Percentiles rank a stretch among this genome's conserved stretches.
These are phyloP conservation scores for Halcyon badia DNA, from an alignment of 2,797 vertebrate species.

Conservation along the genomic window DNA sequence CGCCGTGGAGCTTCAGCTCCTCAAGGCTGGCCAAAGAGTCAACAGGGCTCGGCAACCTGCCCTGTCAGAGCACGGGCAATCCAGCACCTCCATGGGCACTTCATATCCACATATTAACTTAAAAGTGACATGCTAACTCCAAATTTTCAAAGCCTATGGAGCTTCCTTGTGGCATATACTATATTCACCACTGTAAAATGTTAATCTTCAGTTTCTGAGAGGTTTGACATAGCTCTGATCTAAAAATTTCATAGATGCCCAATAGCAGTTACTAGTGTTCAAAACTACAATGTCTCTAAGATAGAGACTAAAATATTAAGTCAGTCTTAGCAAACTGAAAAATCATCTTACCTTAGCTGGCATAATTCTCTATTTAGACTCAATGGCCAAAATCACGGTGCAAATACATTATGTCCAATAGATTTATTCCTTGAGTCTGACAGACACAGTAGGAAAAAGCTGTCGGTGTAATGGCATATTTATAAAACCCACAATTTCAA, in stretches of 20 bases:
- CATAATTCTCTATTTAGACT: not conserved
- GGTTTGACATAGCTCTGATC: not conserved
- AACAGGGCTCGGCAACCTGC: accelerated
- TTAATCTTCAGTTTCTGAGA: not conserved
- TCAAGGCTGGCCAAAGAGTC: not conserved
- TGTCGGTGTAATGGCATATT: not conserved
- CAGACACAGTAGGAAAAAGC: not conserved
- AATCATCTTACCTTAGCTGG: not conserved
- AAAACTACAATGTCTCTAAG: not conserved
- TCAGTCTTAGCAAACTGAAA: not conserved
- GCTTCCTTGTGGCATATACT: not conserved
- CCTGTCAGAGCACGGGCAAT: accelerated
- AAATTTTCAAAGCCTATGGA: not conserved
- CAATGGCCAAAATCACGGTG: not conserved
- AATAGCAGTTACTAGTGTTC: not conserved
- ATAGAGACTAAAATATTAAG: not conserved
- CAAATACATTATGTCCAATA: not conserved
- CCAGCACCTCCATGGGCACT: accelerated
- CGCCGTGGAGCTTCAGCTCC: accelerated
- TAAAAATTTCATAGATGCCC: not conserved
- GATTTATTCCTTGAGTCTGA: not conserved
- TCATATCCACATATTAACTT: not conserved
- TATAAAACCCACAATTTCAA: not conserved
- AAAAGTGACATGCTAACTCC: not conserved
- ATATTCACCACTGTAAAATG: not conserved